A percentile compares a stretch with the other conserved stretches of the same genome.
Evolutionary conservation across 2,888 invertebrate genomes (phyloP).

Genomic region (Cheilosia urbana): DNA sequence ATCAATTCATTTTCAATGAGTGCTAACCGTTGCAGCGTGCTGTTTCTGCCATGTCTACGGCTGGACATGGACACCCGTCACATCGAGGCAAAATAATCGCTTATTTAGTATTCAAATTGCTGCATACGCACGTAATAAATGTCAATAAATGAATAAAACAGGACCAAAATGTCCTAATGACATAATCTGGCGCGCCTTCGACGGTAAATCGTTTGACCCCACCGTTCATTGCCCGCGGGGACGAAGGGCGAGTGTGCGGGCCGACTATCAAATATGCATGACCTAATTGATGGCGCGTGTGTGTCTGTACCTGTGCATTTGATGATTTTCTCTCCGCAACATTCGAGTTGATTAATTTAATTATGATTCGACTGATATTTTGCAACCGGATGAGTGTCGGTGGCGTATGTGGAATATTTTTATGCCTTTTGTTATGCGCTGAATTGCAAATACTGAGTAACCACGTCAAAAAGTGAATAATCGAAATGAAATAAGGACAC

Average conservation of each 20-base stretch:
- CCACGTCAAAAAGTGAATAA: slow-evolving; percentile 1
- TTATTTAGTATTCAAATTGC: slow-evolving; percentile 72
- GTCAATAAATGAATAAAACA: slow-evolving; percentile 66
- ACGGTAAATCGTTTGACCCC: slow-evolving; percentile 41
- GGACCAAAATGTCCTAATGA: slow-evolving; percentile 59
- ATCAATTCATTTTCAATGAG: slow-evolving; percentile 46
- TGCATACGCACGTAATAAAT: slow-evolving; percentile 68
- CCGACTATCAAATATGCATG: slow-evolving; percentile 32
- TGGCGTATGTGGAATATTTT: slow-evolving; percentile 46
- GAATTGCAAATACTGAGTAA: not conserved
- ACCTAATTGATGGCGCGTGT: slow-evolving; percentile 32
- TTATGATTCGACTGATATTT: too few relatives aligned
- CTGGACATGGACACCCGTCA: slow-evolving; percentile 13
- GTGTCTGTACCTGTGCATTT: slow-evolving; percentile 18
- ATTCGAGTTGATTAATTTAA: slow-evolving; percentile 14
- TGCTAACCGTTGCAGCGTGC: not conserved
- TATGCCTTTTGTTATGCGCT: not conserved
- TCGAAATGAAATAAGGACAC: not conserved
- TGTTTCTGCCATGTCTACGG: slow-evolving; percentile 13
- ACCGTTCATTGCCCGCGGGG: not conserved
- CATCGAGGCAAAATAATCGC: slow-evolving; percentile 61
- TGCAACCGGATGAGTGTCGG: not conserved
- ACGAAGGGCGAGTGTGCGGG: not conserved
- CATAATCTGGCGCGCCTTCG: slow-evolving; percentile 48
- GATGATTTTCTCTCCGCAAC: slow-evolving; percentile 30